These are phyloP conservation scores for Gymnoscelis rufifasciata DNA, from an alignment of 2,888 invertebrate genomes.

Conservation along the genomic window DNA sequence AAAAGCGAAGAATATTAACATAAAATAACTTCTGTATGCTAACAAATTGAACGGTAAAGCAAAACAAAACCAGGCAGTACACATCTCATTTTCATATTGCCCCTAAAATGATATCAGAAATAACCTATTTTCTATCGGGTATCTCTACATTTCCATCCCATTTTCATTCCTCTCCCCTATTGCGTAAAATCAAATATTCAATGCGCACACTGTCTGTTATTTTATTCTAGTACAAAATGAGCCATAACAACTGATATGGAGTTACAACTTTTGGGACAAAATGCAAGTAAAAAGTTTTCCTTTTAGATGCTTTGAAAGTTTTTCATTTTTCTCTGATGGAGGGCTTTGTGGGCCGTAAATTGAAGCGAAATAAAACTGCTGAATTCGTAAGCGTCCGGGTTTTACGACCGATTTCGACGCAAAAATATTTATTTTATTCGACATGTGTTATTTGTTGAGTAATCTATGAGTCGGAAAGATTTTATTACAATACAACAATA, in stretches of 20 bases:
- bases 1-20: no score
- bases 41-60: background rate
- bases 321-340: constrained; percentile 11
- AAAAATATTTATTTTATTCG: no score
- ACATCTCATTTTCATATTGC: background rate
- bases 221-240: constrained; percentile 16
- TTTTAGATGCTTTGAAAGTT: constrained; percentile 14
- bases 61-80: background rate
- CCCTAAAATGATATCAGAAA: background rate
- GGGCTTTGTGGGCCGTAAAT: background rate
- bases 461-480: no score
- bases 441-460: no score
- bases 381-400: no score
- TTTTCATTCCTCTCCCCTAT: background rate
- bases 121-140: background rate
- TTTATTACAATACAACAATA: no score
- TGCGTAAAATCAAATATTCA: constrained; percentile 8
- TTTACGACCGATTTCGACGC: no score
- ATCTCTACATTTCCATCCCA: background rate
- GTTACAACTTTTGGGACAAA: constrained; percentile 22
- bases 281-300: constrained; percentile 25
- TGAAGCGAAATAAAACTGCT: background rate
- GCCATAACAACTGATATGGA: constrained; percentile 7
- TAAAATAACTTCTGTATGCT: no score
- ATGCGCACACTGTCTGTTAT: constrained; percentile 7